Evolutionary conservation across 2,113 vertebrate species (phyloP).

Genomic region (Myiozetetes cayanensis): DNA sequence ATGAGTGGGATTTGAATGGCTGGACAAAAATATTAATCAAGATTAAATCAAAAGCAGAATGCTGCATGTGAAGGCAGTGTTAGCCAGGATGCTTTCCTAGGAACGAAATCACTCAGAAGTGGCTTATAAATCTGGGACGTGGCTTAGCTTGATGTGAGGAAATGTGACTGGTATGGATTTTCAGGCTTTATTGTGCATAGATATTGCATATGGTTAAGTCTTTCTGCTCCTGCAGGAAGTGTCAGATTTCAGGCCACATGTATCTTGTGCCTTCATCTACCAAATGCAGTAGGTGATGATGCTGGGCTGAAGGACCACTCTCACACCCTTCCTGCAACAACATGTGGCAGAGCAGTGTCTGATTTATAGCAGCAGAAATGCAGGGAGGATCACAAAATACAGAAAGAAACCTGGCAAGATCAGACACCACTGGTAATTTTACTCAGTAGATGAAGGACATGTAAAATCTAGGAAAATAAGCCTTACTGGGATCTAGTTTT

Average conservation of each 20-base stretch:
- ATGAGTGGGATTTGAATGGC: slow-evolving; percentile 17
- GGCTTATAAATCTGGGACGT: slow-evolving; percentile 42
- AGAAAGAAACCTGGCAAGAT: not conserved
- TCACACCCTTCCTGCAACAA: rapidly evolving
- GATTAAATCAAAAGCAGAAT: slow-evolving; percentile 46
- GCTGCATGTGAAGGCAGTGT: not conserved
- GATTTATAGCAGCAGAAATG: not conserved
- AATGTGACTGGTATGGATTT: not conserved
- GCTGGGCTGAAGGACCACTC: not conserved
- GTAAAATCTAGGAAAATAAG: not conserved
- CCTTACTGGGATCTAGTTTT: not conserved
- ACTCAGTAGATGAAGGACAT: not conserved
- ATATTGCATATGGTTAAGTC: not conserved
- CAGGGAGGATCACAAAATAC: not conserved
- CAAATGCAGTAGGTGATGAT: rapidly evolving
- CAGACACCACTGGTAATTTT: not conserved
- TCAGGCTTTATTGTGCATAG: slow-evolving; percentile 8
- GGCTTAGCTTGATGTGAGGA: slow-evolving; percentile 7
- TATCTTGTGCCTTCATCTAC: not conserved
- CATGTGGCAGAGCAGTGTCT: not conserved
- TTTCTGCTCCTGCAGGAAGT: not conserved
- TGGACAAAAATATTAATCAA: slow-evolving; percentile 56
- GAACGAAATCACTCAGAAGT: not conserved
- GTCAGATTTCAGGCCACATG: not conserved
- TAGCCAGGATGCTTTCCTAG: slow-evolving; percentile 15